These are phyloP conservation scores for Drosophila serrata DNA, from an alignment of 1,140 invertebrate genomes.

Conservation along the genomic window DNA sequence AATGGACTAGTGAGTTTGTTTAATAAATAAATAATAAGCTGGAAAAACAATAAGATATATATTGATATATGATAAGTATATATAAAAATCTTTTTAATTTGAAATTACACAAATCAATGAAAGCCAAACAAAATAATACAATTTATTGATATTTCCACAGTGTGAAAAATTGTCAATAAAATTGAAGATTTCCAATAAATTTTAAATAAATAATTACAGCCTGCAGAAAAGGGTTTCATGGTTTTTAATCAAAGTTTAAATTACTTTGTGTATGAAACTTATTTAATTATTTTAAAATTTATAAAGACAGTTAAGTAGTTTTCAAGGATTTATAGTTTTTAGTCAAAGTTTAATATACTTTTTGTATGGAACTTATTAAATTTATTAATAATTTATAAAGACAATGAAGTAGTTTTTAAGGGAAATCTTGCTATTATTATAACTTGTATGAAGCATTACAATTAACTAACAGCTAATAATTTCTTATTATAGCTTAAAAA, in stretches of 20 bases:
- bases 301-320: neutral
- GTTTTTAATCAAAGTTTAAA: no score
- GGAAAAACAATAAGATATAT: neutral
- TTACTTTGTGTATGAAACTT: neutral
- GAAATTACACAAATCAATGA: conserved; percentile 1
- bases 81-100: neutral
- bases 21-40: neutral
- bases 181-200: no score
- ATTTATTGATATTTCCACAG: neutral
- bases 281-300: neutral
- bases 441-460: neutral
- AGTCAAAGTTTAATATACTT: neutral
- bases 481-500: neutral
- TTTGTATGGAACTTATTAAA: no score
- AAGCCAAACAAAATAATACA: neutral
- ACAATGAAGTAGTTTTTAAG: neutral
- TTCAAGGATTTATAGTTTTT: neutral
- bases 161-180: neutral
- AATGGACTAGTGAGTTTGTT: no score
- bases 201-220: neutral
- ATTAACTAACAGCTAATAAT: no score
- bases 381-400: neutral
- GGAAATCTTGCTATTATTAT: no score
- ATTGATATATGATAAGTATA: neutral
- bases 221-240: neutral